Conservation (phyloP, 2,113 vertebrate species). For the Seriola quinqueradiata region DNA sequence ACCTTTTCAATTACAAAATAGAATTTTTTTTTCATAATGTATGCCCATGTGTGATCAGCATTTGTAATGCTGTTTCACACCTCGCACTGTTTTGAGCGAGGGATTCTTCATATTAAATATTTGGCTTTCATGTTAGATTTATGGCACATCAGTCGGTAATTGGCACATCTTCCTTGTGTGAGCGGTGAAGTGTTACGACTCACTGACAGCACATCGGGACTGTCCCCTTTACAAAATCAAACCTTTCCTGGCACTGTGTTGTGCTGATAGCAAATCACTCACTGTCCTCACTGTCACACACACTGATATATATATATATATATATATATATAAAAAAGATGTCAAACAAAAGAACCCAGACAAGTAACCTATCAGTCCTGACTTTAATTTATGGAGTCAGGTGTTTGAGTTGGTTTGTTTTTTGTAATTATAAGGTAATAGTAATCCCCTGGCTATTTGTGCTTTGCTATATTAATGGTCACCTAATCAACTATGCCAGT, state of each 20-base stretch:
- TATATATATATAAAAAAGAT: background rate
- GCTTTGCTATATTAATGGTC: background rate
- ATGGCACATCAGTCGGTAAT: constrained; percentile 17
- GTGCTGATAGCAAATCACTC: constrained; percentile 35
- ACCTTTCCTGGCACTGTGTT: constrained; percentile 19
- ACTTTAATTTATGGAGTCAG: constrained; percentile 2
- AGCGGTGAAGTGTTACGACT: constrained; percentile 7
- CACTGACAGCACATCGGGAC: constrained; percentile 20
- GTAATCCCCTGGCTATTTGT: background rate
- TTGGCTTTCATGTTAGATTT: constrained; percentile 42
- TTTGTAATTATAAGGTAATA: background rate
- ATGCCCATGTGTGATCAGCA: background rate
- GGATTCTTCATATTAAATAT: background rate
- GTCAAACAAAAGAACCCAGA: background rate
- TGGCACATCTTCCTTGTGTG: constrained; percentile 28
- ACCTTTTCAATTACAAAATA: constrained; percentile 25
- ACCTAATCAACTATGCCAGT: background rate
- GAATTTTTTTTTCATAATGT: background rate
- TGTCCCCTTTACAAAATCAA: constrained; percentile 39
- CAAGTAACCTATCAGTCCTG: background rate
- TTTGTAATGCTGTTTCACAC: background rate
- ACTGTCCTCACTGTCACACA: constrained; percentile 20
- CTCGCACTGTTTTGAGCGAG: background rate
- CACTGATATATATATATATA: background rate
- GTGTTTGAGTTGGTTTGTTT: background rate